A percentile compares a stretch with the other conserved stretches of the same genome.
These are phyloP conservation scores for Vanessa tameamea DNA, from an alignment of 1,140 invertebrate species.

Conservation along the genomic window DNA sequence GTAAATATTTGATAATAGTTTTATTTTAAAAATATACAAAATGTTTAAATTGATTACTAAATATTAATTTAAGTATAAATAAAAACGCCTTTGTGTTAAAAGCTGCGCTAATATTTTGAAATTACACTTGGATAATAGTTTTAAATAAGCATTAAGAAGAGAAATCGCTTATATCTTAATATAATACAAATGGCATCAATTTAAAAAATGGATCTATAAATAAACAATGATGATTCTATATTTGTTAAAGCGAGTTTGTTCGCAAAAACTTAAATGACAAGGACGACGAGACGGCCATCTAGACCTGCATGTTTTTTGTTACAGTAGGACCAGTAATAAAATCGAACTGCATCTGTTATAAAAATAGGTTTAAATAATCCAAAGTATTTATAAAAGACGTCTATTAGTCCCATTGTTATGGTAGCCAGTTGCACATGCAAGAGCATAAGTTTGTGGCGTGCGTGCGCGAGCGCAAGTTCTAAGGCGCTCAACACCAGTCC, in stretches of 20 bases:
- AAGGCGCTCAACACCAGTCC: constrained; percentile 44
- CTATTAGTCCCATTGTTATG: constrained; percentile 30
- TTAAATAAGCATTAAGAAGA: background rate
- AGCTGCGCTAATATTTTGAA: no score
- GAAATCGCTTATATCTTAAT: background rate
- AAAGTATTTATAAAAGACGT: constrained; percentile 17
- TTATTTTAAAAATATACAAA: no score
- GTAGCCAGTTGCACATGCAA: constrained; percentile 38
- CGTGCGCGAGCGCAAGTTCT: constrained; percentile 27
- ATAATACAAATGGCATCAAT: constrained; percentile 13
- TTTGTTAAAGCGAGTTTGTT: constrained; percentile 12
- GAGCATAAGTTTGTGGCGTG: constrained; percentile 34
- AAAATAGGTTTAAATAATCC: constrained; percentile 24
- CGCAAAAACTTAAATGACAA: constrained; percentile 28
- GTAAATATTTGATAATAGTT: no score
- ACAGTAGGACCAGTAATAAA: background rate
- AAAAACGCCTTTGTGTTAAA: background rate
- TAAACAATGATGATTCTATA: constrained; percentile 18
- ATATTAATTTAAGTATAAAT: background rate
- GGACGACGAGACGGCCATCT: constrained; percentile 14
- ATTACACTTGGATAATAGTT: background rate
- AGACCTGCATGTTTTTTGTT: constrained; percentile 19
- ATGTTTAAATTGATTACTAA: no score
- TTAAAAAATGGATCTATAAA: constrained; percentile 19
- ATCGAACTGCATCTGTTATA: constrained; percentile 28